Percentiles rank a stretch among this genome's conserved stretches.
These are phyloP conservation scores for Atrina japonica DNA, from an alignment of 2,888 invertebrate genomes.

Conservation along the genomic window DNA sequence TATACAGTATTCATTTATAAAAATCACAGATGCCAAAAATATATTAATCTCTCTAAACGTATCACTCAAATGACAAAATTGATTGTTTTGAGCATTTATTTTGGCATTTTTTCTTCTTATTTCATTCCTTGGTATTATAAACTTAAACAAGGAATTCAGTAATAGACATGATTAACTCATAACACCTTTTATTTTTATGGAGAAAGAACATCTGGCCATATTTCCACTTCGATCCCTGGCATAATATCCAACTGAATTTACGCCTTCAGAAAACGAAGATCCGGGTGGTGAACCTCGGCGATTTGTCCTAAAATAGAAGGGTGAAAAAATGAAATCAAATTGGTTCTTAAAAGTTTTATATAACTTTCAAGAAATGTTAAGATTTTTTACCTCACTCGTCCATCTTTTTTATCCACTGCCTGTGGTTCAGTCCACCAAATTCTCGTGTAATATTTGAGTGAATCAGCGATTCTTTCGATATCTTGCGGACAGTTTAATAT, in stretches of 20 bases:
- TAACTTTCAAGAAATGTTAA: neutral
- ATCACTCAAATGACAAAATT: no score
- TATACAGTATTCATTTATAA: no score
- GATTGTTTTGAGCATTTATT: no score
- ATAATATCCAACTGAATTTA: slow-evolving; percentile 37
- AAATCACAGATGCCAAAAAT: no score
- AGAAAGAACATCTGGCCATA: slow-evolving; percentile 39
- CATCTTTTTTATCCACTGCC: slow-evolving; percentile 42
- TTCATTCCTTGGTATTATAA: no score
- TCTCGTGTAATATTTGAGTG: slow-evolving; percentile 34
- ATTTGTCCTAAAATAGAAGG: no score
- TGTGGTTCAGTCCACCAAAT: slow-evolving; percentile 41
- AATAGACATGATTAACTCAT: no score
- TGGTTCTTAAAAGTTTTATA: no score
- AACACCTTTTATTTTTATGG: slow-evolving; percentile 42
- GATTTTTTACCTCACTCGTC: slow-evolving; percentile 32
- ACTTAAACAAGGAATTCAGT: no score
- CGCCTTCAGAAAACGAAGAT: slow-evolving; percentile 32
- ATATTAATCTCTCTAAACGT: no score
- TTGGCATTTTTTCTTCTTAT: no score
- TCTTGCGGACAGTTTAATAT: slow-evolving; percentile 39
- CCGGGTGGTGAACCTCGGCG: slow-evolving; percentile 42
- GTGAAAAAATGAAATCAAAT: no score
- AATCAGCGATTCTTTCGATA: slow-evolving; percentile 23
- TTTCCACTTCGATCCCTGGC: slow-evolving; percentile 49